Evolutionary conservation across 2,888 invertebrate genomes (phyloP).

Genomic region (Caenorhabditis angaria): DNA sequence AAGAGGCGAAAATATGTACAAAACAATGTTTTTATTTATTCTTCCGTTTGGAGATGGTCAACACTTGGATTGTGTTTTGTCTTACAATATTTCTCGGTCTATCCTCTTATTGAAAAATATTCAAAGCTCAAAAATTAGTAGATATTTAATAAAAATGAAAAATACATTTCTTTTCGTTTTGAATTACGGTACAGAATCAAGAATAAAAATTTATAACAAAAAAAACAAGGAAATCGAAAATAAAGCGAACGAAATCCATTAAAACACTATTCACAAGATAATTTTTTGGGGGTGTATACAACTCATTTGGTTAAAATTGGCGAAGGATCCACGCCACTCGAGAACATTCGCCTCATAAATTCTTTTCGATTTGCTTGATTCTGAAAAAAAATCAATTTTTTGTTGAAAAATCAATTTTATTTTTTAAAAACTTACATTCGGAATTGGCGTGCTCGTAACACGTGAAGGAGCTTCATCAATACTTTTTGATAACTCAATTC

Average conservation of each 20-base stretch:
- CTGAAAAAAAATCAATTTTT: not conserved
- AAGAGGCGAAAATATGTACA: slow-evolving; percentile 35
- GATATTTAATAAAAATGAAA: too few relatives aligned
- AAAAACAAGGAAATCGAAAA: too few relatives aligned
- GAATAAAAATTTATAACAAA: too few relatives aligned
- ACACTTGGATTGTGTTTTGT: not conserved
- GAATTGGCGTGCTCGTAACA: not conserved
- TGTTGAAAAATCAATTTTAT: not conserved
- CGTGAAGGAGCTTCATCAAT: not conserved
- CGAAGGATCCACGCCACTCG: not conserved
- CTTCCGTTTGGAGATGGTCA: slow-evolving; percentile 16
- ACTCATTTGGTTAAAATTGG: not conserved
- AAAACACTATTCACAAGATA: too few relatives aligned
- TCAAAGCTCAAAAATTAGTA: too few relatives aligned
- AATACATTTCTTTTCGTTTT: too few relatives aligned
- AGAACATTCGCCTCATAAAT: not conserved
- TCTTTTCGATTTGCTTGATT: not conserved
- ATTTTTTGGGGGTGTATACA: too few relatives aligned
- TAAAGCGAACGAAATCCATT: too few relatives aligned
- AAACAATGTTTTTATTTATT: slow-evolving; percentile 12
- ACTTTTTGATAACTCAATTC: not conserved
- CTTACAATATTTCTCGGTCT: slow-evolving; percentile 14
- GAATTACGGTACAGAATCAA: too few relatives aligned
- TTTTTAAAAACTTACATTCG: not conserved
- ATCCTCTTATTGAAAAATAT: too few relatives aligned